A percentile compares a stretch with the other conserved stretches of the same genome.
Conservation (phyloP, 2,113 vertebrate genomes). For the Paradoxurus hermaphroditus region DNA sequence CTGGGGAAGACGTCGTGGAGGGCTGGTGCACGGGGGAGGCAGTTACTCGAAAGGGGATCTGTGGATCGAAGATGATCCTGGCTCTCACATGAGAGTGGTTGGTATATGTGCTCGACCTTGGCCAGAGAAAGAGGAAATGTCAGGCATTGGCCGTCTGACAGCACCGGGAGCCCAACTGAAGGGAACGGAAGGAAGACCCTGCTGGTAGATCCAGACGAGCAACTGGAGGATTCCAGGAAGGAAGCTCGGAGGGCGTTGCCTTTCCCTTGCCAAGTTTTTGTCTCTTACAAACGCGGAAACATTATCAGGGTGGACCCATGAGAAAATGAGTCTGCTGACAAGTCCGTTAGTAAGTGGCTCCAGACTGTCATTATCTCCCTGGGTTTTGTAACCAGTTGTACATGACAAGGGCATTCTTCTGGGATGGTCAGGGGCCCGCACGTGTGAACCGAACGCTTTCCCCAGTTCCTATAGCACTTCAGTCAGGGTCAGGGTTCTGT, state of each 20-base stretch:
- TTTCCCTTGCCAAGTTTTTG: conserved; percentile 31
- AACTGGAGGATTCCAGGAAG: conserved; percentile 13
- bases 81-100: not conserved
- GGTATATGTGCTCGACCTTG: not conserved
- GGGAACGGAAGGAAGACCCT: not conserved
- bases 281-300: conserved; percentile 33
- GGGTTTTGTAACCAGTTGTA: not conserved
- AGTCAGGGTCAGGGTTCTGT: not conserved
- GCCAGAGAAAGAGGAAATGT: not conserved
- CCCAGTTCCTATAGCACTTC: too few relatives aligned
- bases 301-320: conserved; percentile 11
- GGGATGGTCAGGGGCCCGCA: not conserved
- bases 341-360: not conserved
- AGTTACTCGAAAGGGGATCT: not conserved
- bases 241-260: conserved; percentile 43
- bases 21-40: rapidly evolving
- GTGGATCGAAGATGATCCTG: not conserved
- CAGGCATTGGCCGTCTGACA: not conserved
- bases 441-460: not conserved
- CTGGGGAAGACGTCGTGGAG: not conserved
- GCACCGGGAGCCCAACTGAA: not conserved
- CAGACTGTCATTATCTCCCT: not conserved
- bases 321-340: not conserved
- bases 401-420: not conserved
- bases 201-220: not conserved